Evolutionary conservation across 2,888 invertebrate species (phyloP), one percentile per base, ranked within the genome.

Genomic region (Zygothrica quintamaculata): DNA sequence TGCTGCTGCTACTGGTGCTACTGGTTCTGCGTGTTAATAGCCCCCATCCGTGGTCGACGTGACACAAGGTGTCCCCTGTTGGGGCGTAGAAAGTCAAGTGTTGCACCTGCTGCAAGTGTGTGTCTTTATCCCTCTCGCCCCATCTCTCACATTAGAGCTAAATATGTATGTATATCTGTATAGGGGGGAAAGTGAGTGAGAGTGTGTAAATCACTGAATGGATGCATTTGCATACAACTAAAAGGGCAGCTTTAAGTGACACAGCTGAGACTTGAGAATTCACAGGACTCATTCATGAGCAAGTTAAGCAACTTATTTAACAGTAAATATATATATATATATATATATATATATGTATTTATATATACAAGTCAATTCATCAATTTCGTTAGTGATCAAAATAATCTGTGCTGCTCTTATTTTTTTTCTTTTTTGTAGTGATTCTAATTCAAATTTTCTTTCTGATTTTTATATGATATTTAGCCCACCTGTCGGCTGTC

Each of bases 1-100:
- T 55, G 37, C 47, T 47, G 18, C 18, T 22, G 18, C 18, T 5
- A 5, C 18, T 22, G 18, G 5, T 22, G 18, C 18, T 22, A 3
- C 18, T 15, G 40, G 26, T 55, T 62, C 66, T 77, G 74, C 74
- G 77, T 84, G 84, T 80, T 81, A 81, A 84, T 80, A 80, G 80
- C 84, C 70, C 50, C 69, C 84, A 68, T 64, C 65, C 65, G 56
- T 64, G 62, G 58, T 43, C 37, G 58, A 50, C 48, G 50, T 72
- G 62, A 67, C 71, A 67, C 67, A 60, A 31, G 46, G 36, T 12
- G 34, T 52, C 36, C 42, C 60, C n/a, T 7, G 15, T 7, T 18
- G 25, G 40, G 56, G 65, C 53, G 61, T 51, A 42, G 47, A 61
- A 62, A 51, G 61, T 58, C 72, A 65, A 74, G 70, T 61, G 56